Conservation (phyloP, 2,888 invertebrate genomes). For the Aphidoletes aphidimyza region DNA sequence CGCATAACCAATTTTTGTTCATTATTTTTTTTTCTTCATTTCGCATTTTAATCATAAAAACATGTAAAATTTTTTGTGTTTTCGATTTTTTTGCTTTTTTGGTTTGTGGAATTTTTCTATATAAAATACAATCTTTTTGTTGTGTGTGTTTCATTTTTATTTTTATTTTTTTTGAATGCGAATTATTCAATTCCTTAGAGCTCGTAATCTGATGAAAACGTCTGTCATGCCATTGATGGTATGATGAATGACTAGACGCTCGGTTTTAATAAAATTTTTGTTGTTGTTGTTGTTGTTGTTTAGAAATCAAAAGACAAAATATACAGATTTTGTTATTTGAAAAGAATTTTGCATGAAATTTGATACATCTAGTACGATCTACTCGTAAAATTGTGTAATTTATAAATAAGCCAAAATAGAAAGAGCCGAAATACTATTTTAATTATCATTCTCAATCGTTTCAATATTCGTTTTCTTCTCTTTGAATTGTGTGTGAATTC, state of each 20-base stretch:
- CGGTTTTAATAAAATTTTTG: too few relatives aligned
- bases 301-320: too few relatives aligned
- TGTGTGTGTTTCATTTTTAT: too few relatives aligned
- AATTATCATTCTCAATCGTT: not conserved
- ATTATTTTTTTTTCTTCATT: too few relatives aligned
- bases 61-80: constrained; percentile 9
- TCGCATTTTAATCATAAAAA: constrained; percentile 38
- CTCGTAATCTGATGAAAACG: not conserved
- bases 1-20: constrained; percentile 27
- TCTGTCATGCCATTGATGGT: not conserved
- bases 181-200: constrained; percentile 51
- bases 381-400: not conserved
- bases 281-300: too few relatives aligned
- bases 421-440: constrained; percentile 39
- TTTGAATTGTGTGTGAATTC: not conserved
- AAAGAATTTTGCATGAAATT: not conserved
- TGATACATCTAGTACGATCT: constrained; percentile 33
- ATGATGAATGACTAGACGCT: too few relatives aligned
- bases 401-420: constrained; percentile 51
- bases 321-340: not conserved
- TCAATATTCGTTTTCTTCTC: not conserved
- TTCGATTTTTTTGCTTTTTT: not conserved
- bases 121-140: not conserved
- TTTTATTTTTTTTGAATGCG: constrained; percentile 7
- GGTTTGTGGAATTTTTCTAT: constrained; percentile 26